Base-by-base conservation (phyloP, 2,113 vertebrate genomes). In the Paratilapia polleni region DNA sequence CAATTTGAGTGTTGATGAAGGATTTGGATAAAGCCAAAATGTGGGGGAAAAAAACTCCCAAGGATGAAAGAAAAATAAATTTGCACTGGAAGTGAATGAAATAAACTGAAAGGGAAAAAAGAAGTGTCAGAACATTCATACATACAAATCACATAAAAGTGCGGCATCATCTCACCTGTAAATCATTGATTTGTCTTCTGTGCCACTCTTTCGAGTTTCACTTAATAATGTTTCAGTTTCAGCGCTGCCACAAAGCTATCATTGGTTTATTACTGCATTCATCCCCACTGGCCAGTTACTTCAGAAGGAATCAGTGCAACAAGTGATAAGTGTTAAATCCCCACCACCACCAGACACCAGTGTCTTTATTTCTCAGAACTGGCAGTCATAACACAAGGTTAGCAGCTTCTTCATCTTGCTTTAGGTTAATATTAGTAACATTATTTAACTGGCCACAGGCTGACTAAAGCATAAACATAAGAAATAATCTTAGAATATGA, bases 181-280 rank as follows among this genome's bases (percentile, higher is more conserved):
- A 38, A 12, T 43, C 41, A 14, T 2, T 43, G 41, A 43, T 43
- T 43, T 43, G 13, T 43, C 41, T 43, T 43, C 41, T 43, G 41
- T 43, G 41, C 12, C 11, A 49, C 47, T 49, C 47, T 49, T 47
- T 26, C 64, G 38, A 47, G 41, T 14, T 47, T 26, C 8, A 47
- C 10, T 68, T 47, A 26, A 0, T 0, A 0, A 11, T 47, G 8
- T 47, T 26, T 47, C 41, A 1, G 41, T 22, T 11, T 6, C 2
- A 26, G 22, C 8, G 17, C 8, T 47, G 64, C 14, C 22, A 68
- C 22, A 0, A 47, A 47, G 41, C n/a, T 68, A 6, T 68, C 22
- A 68, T 19, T 5, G 41, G 12, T 4, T 12, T 43, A 43, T 43
- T 43, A 13, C 12, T 43, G 41, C 12, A 13, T 43, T 10, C 41